Percentiles rank a stretch among this genome's conserved stretches.
Evolutionary conservation across 2,113 vertebrate genomes (phyloP).

Genomic region (Platysternon megacephalum): DNA sequence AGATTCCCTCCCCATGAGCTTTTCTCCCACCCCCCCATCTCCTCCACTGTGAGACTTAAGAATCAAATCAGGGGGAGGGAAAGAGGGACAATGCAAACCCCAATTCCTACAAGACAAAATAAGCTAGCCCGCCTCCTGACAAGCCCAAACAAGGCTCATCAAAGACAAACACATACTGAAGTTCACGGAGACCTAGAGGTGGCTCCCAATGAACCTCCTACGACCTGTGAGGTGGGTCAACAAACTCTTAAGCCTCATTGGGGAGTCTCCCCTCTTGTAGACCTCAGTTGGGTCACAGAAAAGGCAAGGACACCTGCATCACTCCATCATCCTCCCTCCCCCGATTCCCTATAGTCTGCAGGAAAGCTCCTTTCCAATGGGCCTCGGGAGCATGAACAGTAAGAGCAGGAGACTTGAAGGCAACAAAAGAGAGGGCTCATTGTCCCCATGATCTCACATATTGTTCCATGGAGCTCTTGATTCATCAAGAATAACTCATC

Average conservation of each 20-base stretch:
- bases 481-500: not conserved
- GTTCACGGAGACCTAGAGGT: not conserved
- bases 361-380: accelerated
- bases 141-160: not conserved
- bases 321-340: no score
- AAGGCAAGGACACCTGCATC: not conserved
- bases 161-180: not conserved
- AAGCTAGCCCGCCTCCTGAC: not conserved
- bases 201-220: not conserved
- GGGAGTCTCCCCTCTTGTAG: not conserved
- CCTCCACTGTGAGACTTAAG: not conserved
- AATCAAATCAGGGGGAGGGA: no score
- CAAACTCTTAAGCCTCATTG: not conserved
- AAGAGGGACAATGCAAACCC: not conserved
- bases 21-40: no score
- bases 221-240: not conserved
- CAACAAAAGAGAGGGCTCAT: not conserved
- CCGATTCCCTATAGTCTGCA: not conserved
- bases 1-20: not conserved
- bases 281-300: not conserved
- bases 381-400: not conserved
- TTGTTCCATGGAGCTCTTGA: not conserved
- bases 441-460: not conserved
- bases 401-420: not conserved
- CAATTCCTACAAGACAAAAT: not conserved